Evolutionary conservation across 2,888 invertebrate species (phyloP).

Genomic region (Oligia latruncula): DNA sequence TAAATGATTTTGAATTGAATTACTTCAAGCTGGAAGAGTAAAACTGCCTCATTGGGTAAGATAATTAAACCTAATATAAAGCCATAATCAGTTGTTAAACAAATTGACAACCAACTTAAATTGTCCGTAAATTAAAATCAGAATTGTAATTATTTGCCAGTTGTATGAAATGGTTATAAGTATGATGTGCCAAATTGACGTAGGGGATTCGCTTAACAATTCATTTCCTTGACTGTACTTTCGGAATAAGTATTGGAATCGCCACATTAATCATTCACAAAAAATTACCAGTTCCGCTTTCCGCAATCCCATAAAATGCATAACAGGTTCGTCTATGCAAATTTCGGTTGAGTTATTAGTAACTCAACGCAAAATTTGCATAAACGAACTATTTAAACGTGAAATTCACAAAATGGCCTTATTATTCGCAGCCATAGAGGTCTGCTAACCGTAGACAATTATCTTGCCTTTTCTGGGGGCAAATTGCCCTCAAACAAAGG

Average conservation of each 20-base stretch:
- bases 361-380: constrained; percentile 47
- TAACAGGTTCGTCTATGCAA: neutral
- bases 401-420: constrained; percentile 57
- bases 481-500: constrained; percentile 79
- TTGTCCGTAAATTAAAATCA: too few species aligned
- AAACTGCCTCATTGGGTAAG: neutral
- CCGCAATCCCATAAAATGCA: constrained; percentile 32
- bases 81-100: neutral
- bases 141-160: too few species aligned
- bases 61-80: neutral
- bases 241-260: constrained; percentile 14
- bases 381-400: constrained; percentile 43
- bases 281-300: constrained; percentile 48
- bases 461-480: constrained; percentile 72
- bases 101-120: neutral
- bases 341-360: constrained; percentile 2
- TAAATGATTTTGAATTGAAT: too few species aligned
- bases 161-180: too few species aligned
- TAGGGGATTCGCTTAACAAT: too few species aligned
- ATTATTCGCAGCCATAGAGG: constrained; percentile 65
- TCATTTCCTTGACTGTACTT: too few species aligned
- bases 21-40: neutral
- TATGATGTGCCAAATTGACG: too few species aligned
- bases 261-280: constrained; percentile 10
- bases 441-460: constrained; percentile 58